phyloP scores from a whole-genome alignment of 2,113 vertebrate species.

The Platichthys stellatus region DNA sequence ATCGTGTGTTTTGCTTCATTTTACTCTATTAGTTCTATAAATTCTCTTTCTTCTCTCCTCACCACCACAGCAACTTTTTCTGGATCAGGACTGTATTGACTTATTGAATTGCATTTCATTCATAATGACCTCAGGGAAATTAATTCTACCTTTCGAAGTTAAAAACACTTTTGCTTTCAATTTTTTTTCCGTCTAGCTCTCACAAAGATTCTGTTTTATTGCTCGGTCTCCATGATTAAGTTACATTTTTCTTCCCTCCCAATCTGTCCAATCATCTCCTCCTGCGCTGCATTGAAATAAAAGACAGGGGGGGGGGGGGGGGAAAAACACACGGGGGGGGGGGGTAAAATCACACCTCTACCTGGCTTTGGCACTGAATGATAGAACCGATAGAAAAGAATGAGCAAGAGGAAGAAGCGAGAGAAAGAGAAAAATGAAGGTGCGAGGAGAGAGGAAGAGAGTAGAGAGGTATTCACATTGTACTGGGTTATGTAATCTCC shows the following conservation, averaged over 20 bases:
- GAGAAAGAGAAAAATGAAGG: conserved; percentile 28
- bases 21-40: not conserved
- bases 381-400: conserved; percentile 15
- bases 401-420: conserved; percentile 13
- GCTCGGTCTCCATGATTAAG: conserved; percentile 20
- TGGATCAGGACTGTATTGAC: conserved; percentile 33
- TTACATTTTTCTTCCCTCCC: conserved; percentile 4
- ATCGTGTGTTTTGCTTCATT: conserved; percentile 3
- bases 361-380: conserved; percentile 3
- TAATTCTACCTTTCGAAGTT: conserved; percentile 5
- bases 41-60: conserved; percentile 8
- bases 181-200: conserved; percentile 6
- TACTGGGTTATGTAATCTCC: conserved; percentile 61
- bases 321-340: not conserved
- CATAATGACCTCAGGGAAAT: conserved; percentile 40
- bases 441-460: conserved; percentile 18
- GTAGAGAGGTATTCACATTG: conserved; percentile 41
- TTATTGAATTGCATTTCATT: conserved; percentile 44
- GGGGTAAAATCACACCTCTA: not conserved
- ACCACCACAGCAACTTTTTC: conserved; percentile 15
- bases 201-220: not conserved
- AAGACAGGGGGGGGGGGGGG: not conserved
- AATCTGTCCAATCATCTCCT: conserved; percentile 21
- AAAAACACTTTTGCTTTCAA: conserved; percentile 23
- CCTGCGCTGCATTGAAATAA: conserved; percentile 33